These are phyloP conservation scores for Odontothrips loti DNA, from an alignment of 2,888 invertebrate genomes.

Conservation along the genomic window DNA sequence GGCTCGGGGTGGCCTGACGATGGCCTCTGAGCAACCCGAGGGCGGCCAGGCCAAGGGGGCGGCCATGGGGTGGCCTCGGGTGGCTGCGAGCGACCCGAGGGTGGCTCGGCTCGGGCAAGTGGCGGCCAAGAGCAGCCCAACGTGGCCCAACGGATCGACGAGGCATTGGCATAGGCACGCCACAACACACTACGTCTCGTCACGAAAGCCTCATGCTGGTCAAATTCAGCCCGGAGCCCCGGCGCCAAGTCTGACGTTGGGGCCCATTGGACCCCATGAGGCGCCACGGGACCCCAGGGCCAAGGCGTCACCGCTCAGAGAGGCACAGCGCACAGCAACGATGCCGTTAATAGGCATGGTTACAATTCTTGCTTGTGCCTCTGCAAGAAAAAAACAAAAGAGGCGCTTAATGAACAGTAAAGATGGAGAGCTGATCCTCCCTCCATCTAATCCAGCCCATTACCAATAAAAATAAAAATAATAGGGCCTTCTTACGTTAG, in stretches of 20 bases:
- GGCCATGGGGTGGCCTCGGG: background rate
- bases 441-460: constrained; percentile 1
- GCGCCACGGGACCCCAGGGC: background rate
- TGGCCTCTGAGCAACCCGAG: background rate
- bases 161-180: background rate
- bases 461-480: background rate
- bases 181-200: constrained; percentile 6
- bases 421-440: background rate
- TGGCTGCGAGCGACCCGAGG: too few relatives aligned
- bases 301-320: constrained; percentile 4
- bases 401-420: constrained; percentile 13
- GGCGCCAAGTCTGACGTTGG: background rate
- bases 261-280: background rate
- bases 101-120: background rate
- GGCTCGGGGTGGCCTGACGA: background rate
- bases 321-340: constrained; percentile 18
- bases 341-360: constrained; percentile 11
- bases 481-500: background rate
- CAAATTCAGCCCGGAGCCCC: background rate
- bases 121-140: background rate
- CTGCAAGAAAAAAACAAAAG: constrained; percentile 26
- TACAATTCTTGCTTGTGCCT: constrained; percentile 14
- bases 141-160: background rate
- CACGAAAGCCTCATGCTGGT: background rate
- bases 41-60: background rate